Evolutionary conservation across 2,113 vertebrate species (phyloP), one percentile per base, ranked within the genome.

Genomic region (Hassar affinis): DNA sequence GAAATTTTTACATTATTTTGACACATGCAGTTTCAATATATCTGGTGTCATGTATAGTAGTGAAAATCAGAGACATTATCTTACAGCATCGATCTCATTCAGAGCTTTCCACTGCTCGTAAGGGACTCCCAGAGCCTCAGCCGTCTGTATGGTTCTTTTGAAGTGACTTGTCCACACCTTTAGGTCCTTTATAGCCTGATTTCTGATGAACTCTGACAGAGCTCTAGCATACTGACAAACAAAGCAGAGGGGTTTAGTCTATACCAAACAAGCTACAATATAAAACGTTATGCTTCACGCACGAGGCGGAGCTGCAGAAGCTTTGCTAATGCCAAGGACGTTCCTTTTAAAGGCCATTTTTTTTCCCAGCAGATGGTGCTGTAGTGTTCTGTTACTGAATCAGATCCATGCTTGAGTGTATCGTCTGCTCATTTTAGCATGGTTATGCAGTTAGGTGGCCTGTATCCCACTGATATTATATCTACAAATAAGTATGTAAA

Each of bases 101-200:
- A 98, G 93, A 2, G 97, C 96, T 56, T 98, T 98, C 97, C 97
- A 98, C 87, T 97, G 96, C 80, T 98, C 96, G 25, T 97, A 97
- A 69, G 93, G 93, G n/a, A 96, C 94, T 0, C 89, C 93, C 57
- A 98, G 86, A 4, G 94, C 91, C 78, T 95, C 95, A 47, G 96
- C 96, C 0, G 96, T 97, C 93, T 97, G 94, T 85, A 97, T 96
- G 68, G 96, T 97, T 51, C 96, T 93, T 78, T 92, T 96, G 95
- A 97, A 95, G 90, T 97, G 97, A 83, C 96, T 98, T 0, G 96
- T 97, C 96, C 96, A 98, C 1, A 97, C 96, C 89, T 97, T 98
- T 59, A 98, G 92, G 22, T 96, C 95, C 0, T 61, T 89, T 87
- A 97, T 96, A 10, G 80, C 79, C 89, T 98, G 96, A 66, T 90